Conservation (phyloP, 2,888 invertebrate genomes). For the Rhamnusium bicolor region DNA sequence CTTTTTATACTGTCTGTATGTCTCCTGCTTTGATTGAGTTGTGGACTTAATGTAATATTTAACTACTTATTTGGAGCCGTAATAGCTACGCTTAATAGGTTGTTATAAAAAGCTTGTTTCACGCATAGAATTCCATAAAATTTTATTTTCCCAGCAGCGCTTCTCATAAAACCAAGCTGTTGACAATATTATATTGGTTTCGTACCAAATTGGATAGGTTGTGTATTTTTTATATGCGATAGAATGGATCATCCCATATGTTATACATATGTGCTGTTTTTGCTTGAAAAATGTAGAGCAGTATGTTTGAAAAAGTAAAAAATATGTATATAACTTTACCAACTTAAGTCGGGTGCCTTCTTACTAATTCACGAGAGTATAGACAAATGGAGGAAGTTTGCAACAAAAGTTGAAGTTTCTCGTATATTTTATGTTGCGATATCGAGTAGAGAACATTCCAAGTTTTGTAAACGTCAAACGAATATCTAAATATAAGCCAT, state of each 20-base stretch:
- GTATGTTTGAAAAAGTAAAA: background rate
- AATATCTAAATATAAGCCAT: constrained; percentile 9
- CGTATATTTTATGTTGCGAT: background rate
- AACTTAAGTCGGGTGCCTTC: constrained; percentile 10
- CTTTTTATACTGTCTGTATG: too few relatives aligned
- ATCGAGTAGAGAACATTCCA: background rate
- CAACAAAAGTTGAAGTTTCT: constrained; percentile 17
- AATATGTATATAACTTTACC: background rate
- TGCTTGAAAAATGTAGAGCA: background rate
- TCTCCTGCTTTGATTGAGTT: too few relatives aligned
- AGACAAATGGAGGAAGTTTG: constrained; percentile 9
- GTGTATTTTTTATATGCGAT: constrained; percentile 19
- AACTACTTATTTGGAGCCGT: background rate
- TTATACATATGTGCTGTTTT: background rate
- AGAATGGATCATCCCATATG: background rate
- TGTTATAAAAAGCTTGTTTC: constrained; percentile 40
- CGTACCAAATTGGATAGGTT: constrained; percentile 31
- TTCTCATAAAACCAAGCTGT: constrained; percentile 50
- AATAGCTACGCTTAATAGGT: constrained; percentile 38
- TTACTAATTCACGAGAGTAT: constrained; percentile 16
- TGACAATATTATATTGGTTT: constrained; percentile 45
- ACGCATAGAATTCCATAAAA: constrained; percentile 46
- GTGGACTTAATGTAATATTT: too few relatives aligned
- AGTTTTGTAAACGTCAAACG: background rate
- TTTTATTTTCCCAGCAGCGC: constrained; percentile 46